Conservation (phyloP, 2,888 invertebrate species). For the Disparrhopalites patrizii region DNA sequence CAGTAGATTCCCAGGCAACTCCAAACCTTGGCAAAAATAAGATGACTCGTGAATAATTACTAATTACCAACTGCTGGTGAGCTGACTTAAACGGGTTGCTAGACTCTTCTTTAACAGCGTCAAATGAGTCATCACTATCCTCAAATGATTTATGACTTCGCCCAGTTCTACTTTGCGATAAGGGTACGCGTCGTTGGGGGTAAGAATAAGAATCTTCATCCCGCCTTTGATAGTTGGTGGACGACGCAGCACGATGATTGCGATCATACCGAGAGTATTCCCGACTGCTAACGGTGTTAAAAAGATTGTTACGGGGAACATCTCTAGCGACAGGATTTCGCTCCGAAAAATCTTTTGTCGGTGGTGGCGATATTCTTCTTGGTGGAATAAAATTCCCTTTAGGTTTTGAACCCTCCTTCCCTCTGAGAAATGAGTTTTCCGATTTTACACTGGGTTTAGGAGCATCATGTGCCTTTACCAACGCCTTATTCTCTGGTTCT, state of each 20-base stretch:
- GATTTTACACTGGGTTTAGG: too few species aligned
- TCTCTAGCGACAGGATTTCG: not conserved
- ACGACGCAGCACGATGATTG: not conserved
- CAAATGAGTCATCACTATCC: too few species aligned
- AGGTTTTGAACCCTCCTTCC: too few species aligned
- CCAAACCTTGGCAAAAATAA: not conserved
- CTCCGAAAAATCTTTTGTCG: not conserved
- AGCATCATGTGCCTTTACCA: too few species aligned
- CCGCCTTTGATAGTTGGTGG: not conserved
- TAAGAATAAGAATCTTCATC: too few species aligned
- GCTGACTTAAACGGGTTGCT: constrained; percentile 14
- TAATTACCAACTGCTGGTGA: constrained; percentile 20
- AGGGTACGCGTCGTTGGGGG: too few species aligned
- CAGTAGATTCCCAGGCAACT: not conserved
- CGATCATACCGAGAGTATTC: not conserved
- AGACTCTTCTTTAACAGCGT: not conserved
- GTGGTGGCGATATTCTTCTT: not conserved
- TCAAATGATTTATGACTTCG: too few species aligned
- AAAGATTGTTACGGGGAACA: not conserved
- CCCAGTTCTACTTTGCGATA: too few species aligned
- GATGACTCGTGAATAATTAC: not conserved
- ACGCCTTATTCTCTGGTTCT: too few species aligned
- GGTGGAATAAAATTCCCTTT: not conserved
- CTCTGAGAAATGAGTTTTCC: too few species aligned
- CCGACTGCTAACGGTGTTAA: not conserved